Conservation (phyloP, 2,888 invertebrate species). For the Scaptomyza polygonia region DNA sequence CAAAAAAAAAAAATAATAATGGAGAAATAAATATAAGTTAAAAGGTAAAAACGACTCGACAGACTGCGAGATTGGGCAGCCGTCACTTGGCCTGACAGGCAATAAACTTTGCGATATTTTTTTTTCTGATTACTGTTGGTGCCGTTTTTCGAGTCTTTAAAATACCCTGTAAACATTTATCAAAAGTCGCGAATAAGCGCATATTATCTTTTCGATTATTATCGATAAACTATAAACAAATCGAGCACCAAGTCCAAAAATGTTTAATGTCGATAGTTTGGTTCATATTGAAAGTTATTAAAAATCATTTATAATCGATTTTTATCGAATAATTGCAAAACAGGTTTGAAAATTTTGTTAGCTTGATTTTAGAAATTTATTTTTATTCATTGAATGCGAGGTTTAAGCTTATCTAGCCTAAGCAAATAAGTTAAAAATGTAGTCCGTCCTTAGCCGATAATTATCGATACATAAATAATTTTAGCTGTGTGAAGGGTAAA, state of each 20-base stretch:
- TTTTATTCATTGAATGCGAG: too few species aligned
- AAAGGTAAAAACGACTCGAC: slow-evolving; percentile 16
- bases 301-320: neutral
- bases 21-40: slow-evolving; percentile 13
- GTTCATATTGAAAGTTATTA: too few species aligned
- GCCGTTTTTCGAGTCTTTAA: slow-evolving; percentile 19
- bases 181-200: neutral
- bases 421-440: neutral
- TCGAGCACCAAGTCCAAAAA: too few species aligned
- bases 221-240: too few species aligned
- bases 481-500: neutral
- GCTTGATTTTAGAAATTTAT: too few species aligned
- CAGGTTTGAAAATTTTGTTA: too few species aligned
- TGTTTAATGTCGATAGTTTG: too few species aligned
- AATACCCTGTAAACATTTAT: slow-evolving; percentile 3
- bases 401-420: neutral
- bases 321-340: too few species aligned
- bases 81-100: slow-evolving; percentile 72
- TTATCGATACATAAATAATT: neutral
- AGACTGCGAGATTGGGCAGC: slow-evolving; percentile 64
- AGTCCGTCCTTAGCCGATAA: neutral
- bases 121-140: slow-evolving; percentile 4
- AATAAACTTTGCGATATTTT: slow-evolving; percentile 62
- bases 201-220: too few species aligned
- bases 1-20: slow-evolving; percentile 9